Percentiles rank a stretch among this genome's conserved stretches.
phyloP scores from a whole-genome alignment of 2,888 invertebrate species.

The Scelioninae gen. 1 region DNA sequence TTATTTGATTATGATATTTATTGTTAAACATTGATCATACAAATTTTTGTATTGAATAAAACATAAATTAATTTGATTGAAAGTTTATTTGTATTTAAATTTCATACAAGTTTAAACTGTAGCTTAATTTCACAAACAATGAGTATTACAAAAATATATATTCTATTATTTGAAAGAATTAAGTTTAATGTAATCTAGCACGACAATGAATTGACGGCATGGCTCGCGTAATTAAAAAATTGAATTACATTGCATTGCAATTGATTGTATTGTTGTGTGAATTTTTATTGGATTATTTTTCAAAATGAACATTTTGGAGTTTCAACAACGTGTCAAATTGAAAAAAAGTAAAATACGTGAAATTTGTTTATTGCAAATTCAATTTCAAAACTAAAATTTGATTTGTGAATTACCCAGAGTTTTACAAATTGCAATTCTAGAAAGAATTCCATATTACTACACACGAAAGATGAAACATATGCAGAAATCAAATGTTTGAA shows the following conservation, averaged over 20 bases:
- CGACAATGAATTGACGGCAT: slow-evolving; percentile 6
- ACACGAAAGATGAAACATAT: no score
- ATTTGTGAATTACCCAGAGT: background rate
- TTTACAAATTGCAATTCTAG: no score
- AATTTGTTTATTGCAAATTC: slow-evolving; percentile 18
- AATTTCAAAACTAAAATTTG: slow-evolving; percentile 1
- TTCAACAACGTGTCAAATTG: background rate
- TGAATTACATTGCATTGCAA: slow-evolving; percentile 37
- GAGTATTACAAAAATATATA: slow-evolving; percentile 10
- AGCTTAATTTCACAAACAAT: background rate
- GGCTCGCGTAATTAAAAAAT: slow-evolving; percentile 29
- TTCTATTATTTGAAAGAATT: slow-evolving; percentile 24
- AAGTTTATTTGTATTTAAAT: background rate
- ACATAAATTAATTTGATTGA: no score
- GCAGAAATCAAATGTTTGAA: no score
- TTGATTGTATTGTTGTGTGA: slow-evolving; percentile 38
- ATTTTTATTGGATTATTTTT: slow-evolving; percentile 42
- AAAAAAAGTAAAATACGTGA: background rate
- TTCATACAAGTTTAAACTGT: background rate
- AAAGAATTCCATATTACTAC: no score
- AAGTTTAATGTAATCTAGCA: slow-evolving; percentile 19
- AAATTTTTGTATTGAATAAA: no score
- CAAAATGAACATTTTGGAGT: slow-evolving; percentile 14
- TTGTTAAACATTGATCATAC: no score
- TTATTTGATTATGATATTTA: no score